These are phyloP conservation scores for Megamerina dolium DNA, from an alignment of 2,888 invertebrate species.

Conservation along the genomic window DNA sequence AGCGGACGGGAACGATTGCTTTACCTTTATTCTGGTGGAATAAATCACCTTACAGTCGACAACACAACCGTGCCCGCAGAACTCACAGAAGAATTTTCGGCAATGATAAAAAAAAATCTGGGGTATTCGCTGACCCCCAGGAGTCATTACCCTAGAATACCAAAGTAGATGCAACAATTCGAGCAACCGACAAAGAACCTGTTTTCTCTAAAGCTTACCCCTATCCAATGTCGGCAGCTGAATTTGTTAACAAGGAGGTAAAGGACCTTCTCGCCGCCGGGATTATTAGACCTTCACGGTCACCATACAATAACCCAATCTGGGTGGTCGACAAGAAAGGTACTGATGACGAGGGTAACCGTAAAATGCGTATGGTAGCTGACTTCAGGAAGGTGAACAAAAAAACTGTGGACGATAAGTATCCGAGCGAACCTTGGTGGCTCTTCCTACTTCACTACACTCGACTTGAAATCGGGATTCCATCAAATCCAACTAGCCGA, in stretches of 20 bases:
- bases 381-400: constrained; percentile 14
- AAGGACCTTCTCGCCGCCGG: not conserved
- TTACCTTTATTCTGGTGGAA: not conserved
- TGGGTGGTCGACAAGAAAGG: constrained; percentile 11
- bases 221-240: constrained; percentile 1
- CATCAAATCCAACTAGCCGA: constrained; percentile 12
- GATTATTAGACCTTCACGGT: constrained; percentile 7
- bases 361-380: constrained; percentile 9
- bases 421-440: constrained; percentile 10
- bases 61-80: not conserved
- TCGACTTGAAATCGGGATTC: constrained; percentile 10
- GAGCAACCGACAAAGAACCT: not conserved
- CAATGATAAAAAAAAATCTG: not conserved
- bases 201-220: not conserved
- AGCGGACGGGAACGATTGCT: not conserved
- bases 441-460: constrained; percentile 7
- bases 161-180: not conserved
- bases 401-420: constrained; percentile 6
- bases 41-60: not conserved
- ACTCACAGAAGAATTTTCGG: not conserved
- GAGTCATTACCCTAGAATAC: not conserved
- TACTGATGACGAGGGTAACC: constrained; percentile 7
- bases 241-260: constrained; percentile 2
- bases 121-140: constrained; percentile 1
- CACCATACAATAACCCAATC: constrained; percentile 12